Conservation (phyloP, 2,888 invertebrate species). For the Encarsia formosa region DNA sequence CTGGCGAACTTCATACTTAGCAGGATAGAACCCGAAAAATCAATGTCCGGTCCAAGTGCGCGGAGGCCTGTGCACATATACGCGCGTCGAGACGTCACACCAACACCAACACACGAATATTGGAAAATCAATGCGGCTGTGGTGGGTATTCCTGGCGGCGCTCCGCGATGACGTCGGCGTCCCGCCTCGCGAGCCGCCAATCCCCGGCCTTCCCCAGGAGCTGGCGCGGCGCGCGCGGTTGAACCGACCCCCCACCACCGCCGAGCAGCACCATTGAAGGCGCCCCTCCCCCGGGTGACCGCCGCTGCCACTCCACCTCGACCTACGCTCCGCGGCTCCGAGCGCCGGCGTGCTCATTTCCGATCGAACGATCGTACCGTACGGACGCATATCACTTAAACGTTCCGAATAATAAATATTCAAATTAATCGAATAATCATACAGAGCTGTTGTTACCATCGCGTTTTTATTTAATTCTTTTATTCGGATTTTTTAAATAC, state of each 20-base stretch:
- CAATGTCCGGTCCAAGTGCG: constrained; percentile 29
- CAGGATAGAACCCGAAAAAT: constrained; percentile 32
- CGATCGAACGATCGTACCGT: constrained; percentile 44
- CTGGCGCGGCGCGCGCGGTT: constrained; percentile 4
- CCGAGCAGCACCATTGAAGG: not conserved
- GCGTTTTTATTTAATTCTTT: no score
- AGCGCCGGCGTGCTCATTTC: constrained; percentile 46
- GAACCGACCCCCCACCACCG: not conserved
- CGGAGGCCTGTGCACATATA: constrained; percentile 6
- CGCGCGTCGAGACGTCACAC: constrained; percentile 1
- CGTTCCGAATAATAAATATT: no score
- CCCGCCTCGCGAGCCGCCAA: constrained; percentile 46
- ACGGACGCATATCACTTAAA: constrained; percentile 35
- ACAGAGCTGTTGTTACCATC: no score
- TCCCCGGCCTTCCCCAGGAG: no score
- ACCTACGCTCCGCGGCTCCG: constrained; percentile 22
- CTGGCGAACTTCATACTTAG: no score
- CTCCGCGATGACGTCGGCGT: constrained; percentile 46
- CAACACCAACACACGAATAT: constrained; percentile 29
- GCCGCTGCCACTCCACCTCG: constrained; percentile 7
- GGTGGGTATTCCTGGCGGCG: not conserved
- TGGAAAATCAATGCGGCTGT: constrained; percentile 45
- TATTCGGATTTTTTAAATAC: no score
- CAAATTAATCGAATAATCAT: no score
- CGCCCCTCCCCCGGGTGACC: constrained; percentile 4